Evolutionary conservation across 2,888 invertebrate genomes (phyloP), one percentile per base, ranked within the genome.

Genomic region (Lissocephala sabroskyi): DNA sequence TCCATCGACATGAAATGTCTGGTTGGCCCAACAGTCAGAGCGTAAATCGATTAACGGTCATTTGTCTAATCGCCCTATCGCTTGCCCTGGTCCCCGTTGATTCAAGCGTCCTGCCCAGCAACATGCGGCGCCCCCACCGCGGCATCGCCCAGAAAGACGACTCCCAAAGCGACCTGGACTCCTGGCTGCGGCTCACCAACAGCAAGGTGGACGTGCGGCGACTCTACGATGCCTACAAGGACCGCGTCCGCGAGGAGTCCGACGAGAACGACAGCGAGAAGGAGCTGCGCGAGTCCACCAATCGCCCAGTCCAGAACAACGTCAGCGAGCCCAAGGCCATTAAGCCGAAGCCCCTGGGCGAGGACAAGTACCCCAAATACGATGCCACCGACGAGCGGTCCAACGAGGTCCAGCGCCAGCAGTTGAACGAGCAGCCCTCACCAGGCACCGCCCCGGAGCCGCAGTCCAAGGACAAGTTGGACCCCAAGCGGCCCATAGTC

Each of bases 1-100:
- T 5, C 4, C 23, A 23, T 23, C 23, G 23, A 63, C 49, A 77
- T 73, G 68, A 65, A 60, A 74, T 80, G 73, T 62, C 49, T 64
- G 51, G 37, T 45, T 62, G 59, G 51, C 46, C 40, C 54, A 42
- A 42, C 37, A 42, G 26, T 28, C 45, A 45, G 45, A 39, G 13
- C 33, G 32, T 23, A 42, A 11, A 48, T 50, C 52, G 14, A 14
- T 44, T 40, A 52, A 42, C 14, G 17, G 32, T 43, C 6, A 28
- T 59, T 18, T 56, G 49, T 13, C n/a, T 33, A 32, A 32, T 32
- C 13, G 30, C 1, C n/a, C 14, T 52, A 11, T 19, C 68, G 16
- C 28, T 65, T 1, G 11, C 54, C 11, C 41, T 48, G 40, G 16
- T 41, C 11, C 36, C 6, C 13, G 26, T 28, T 3, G 16, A n/a